A percentile compares a stretch with the other conserved stretches of the same genome.
Conservation (phyloP, 1,140 invertebrate genomes). For the Drosophila ficusphila region DNA sequence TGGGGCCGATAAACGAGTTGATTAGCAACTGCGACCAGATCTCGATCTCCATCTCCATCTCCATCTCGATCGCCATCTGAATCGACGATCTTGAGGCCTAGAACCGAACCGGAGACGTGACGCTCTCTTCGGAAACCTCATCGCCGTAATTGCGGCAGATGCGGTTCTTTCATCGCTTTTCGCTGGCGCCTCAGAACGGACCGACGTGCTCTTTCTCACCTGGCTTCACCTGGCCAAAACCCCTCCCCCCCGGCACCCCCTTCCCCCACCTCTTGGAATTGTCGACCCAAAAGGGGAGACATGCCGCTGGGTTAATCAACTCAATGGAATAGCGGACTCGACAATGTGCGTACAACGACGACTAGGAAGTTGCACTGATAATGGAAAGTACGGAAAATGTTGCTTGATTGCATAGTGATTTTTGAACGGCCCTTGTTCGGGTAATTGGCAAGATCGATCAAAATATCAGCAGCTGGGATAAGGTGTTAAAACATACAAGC, state of each 20-base stretch:
- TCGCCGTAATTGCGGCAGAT: conserved; percentile 32
- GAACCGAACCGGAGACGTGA: conserved; percentile 25
- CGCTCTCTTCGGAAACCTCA: conserved; percentile 7
- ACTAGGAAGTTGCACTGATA: conserved; percentile 25
- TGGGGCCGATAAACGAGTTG: conserved; percentile 52
- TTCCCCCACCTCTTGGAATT: too few relatives aligned
- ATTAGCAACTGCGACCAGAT: conserved; percentile 46
- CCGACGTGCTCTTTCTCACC: conserved; percentile 33
- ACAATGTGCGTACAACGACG: conserved; percentile 35
- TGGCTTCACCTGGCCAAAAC: conserved; percentile 4
- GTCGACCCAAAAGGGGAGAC: conserved; percentile 1
- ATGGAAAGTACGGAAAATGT: conserved; percentile 5
- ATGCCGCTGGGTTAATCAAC: conserved; percentile 32
- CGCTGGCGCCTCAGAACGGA: conserved; percentile 22
- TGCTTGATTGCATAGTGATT: background rate
- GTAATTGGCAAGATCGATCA: background rate
- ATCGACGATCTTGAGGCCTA: conserved; percentile 20
- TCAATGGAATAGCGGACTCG: conserved; percentile 27
- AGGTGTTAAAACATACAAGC: background rate
- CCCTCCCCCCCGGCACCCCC: background rate
- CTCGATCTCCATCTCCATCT: conserved; percentile 8
- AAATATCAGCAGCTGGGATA: background rate
- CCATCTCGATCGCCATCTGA: conserved; percentile 3
- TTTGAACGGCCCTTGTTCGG: background rate
- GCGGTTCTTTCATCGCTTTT: conserved; percentile 23